Percentiles rank a stretch among this genome's conserved stretches.
phyloP scores from a whole-genome alignment of 2,888 invertebrate genomes.

The Eristalis arbustorum region DNA sequence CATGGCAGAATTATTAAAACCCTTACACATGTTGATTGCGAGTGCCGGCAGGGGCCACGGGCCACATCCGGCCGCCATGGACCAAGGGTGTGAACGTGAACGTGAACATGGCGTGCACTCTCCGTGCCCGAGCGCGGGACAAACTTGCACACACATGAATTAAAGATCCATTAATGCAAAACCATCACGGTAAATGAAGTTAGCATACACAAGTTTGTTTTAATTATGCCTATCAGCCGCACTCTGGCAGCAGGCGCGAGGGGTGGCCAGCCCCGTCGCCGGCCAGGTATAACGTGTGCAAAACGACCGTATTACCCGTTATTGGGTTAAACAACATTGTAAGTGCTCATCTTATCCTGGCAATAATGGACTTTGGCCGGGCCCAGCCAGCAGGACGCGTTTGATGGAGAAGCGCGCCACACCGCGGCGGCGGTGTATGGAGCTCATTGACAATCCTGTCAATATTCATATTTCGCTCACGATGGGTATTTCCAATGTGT shows the following conservation, averaged over 20 bases:
- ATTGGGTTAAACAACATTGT: constrained; percentile 71
- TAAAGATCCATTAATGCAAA: constrained; percentile 74
- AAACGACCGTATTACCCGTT: constrained; percentile 68
- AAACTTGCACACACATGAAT: constrained; percentile 72
- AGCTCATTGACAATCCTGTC: constrained; percentile 66
- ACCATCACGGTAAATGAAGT: constrained; percentile 73
- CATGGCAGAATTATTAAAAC: constrained; percentile 51
- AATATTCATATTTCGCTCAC: constrained; percentile 67
- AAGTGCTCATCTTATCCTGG: constrained; percentile 70
- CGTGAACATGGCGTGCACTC: neutral
- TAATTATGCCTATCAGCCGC: constrained; percentile 73
- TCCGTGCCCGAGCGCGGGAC: constrained; percentile 34
- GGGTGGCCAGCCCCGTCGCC: neutral
- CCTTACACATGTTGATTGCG: constrained; percentile 45
- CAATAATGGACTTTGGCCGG: constrained; percentile 66
- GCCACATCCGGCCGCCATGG: neutral
- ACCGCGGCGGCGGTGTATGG: constrained; percentile 4
- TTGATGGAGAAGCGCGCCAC: constrained; percentile 29
- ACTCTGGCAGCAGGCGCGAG: constrained; percentile 44
- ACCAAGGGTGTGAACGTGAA: constrained; percentile 7
- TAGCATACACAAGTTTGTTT: constrained; percentile 73
- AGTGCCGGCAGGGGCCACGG: neutral
- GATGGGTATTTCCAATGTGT: constrained; percentile 66
- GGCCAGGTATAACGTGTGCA: constrained; percentile 62
- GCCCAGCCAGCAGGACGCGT: neutral